phyloP scores from a whole-genome alignment of 2,888 invertebrate genomes.

The Ormyrus thymus region DNA sequence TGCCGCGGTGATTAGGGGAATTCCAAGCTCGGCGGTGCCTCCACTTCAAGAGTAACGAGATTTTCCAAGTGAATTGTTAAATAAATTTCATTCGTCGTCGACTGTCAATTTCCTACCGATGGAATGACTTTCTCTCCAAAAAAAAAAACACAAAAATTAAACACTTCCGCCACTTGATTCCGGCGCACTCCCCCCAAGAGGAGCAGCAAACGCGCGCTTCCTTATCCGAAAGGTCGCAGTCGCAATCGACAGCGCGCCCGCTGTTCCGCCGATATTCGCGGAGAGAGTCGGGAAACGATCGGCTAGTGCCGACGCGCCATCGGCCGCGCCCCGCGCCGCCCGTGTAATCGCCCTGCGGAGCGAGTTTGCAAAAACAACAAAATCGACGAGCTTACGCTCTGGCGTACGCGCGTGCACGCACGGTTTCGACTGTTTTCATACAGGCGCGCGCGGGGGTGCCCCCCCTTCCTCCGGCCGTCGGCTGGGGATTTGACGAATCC shows the following conservation, averaged over 20 bases:
- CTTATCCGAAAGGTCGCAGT: constrained; percentile 3
- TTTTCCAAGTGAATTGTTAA: no score
- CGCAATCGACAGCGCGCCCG: constrained; percentile 23
- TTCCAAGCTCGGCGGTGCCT: no score
- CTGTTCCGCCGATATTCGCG: constrained; percentile 13
- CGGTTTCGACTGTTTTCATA: constrained; percentile 33
- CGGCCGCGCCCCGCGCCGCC: not conserved
- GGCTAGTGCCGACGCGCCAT: not conserved
- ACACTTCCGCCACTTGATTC: no score
- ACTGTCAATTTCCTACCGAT: no score
- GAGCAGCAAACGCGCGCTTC: no score
- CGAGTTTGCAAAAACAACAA: constrained; percentile 43
- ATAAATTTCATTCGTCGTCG: no score
- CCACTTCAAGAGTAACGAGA: no score
- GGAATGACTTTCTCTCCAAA: no score
- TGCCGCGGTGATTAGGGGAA: no score
- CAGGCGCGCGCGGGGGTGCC: not conserved
- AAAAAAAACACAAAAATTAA: no score
- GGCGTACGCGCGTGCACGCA: not conserved
- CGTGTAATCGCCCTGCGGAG: constrained; percentile 32
- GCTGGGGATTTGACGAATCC: constrained; percentile 48
- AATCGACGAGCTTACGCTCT: constrained; percentile 45
- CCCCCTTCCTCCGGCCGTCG: not conserved
- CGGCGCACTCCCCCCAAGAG: no score
- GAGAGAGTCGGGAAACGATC: not conserved